These are phyloP conservation scores for Campoletis raptor DNA, from an alignment of 2,888 invertebrate species.

Conservation along the genomic window DNA sequence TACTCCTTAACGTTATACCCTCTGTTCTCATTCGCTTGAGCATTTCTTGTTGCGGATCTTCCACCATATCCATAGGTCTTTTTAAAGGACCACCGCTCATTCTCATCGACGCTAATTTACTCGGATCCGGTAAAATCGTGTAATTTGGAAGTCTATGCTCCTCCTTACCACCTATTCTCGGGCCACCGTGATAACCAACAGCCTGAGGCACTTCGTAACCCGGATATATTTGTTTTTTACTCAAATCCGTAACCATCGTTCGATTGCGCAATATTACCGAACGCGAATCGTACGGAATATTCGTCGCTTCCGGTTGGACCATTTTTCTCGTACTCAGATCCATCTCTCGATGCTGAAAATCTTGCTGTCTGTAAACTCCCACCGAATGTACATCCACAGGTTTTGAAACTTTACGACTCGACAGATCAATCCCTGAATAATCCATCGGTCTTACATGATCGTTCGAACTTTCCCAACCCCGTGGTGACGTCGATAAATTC, in stretches of 20 bases:
- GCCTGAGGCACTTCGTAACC: constrained; percentile 78
- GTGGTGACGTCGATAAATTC: constrained; percentile 80
- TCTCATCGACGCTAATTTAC: constrained; percentile 80
- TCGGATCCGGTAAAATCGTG: constrained; percentile 81
- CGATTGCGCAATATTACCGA: constrained; percentile 81
- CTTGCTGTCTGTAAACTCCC: constrained; percentile 73
- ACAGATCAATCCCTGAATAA: constrained; percentile 83
- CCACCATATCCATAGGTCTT: constrained; percentile 76
- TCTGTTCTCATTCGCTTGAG: constrained; percentile 81
- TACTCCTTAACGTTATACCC: constrained; percentile 77
- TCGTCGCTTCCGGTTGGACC: constrained; percentile 75
- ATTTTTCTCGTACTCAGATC: constrained; percentile 82
- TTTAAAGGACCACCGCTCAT: constrained; percentile 77
- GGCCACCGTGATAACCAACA: constrained; percentile 75
- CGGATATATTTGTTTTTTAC: constrained; percentile 80
- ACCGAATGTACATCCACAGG: constrained; percentile 73
- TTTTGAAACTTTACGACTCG: constrained; percentile 80
- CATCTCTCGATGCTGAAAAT: constrained; percentile 82
- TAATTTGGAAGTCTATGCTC: constrained; percentile 82
- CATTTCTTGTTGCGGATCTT: constrained; percentile 75
- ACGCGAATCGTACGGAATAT: constrained; percentile 79
- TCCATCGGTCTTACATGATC: constrained; percentile 80
- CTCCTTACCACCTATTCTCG: constrained; percentile 76
- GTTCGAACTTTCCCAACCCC: constrained; percentile 78
- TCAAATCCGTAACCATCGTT: constrained; percentile 82